These are phyloP conservation scores for Zoanthus solanderi DNA, from an alignment of 92 coral and sea anemone genomes.

Conservation along the genomic window DNA sequence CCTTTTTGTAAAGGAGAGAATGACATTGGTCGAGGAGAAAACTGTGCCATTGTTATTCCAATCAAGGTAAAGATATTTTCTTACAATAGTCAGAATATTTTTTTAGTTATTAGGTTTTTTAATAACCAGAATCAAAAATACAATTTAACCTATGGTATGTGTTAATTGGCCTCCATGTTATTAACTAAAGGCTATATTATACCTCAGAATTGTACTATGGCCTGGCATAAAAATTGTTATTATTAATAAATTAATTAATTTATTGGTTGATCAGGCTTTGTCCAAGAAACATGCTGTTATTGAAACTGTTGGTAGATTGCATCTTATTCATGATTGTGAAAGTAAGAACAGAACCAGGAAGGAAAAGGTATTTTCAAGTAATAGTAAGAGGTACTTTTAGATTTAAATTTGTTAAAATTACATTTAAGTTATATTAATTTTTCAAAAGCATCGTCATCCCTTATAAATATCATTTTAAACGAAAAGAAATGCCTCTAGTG, in stretches of 20 bases:
- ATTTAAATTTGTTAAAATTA: too few relatives aligned
- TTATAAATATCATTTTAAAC: too few relatives aligned
- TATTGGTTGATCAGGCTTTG: slow-evolving; percentile 60
- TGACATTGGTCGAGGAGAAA: slow-evolving; percentile 84
- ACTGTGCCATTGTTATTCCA: slow-evolving; percentile 79
- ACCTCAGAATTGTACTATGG: background rate
- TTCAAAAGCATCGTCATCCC: too few relatives aligned
- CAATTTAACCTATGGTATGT: too few relatives aligned
- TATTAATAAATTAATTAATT: background rate
- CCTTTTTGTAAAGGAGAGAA: slow-evolving; percentile 79
- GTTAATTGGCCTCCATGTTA: too few relatives aligned
- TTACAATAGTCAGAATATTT: background rate
- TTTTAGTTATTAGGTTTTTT: background rate
- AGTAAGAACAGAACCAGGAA: slow-evolving; percentile 93
- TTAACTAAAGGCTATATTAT: too few relatives aligned
- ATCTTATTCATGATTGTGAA: slow-evolving; percentile 83
- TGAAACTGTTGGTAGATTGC: slow-evolving; percentile 79
- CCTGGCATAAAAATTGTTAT: background rate
- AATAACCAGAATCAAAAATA: background rate
- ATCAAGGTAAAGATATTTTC: slow-evolving; percentile 60
- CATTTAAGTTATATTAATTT: too few relatives aligned
- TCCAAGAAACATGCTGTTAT: slow-evolving; percentile 98
- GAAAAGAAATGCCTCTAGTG: too few relatives aligned
- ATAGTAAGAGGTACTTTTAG: too few relatives aligned
- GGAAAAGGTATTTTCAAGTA: slow-evolving; percentile 71